Conservation (phyloP, 92 coral and sea anemone genomes). For the Siderastrea radians region DNA sequence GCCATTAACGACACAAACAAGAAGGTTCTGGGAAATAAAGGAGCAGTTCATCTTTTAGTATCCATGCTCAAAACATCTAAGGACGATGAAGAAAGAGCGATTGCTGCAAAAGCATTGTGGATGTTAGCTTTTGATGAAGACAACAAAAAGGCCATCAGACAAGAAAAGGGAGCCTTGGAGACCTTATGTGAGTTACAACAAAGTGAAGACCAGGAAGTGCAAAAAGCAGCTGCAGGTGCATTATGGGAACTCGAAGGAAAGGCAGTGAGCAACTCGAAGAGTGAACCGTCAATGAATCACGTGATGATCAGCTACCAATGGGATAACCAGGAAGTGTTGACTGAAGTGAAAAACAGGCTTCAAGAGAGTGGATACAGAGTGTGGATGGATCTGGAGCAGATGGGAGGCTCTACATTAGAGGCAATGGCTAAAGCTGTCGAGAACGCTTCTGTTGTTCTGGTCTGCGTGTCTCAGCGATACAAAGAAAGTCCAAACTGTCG, state of each 20-base stretch:
- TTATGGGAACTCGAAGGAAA: slow-evolving; percentile 79
- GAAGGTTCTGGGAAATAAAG: slow-evolving; percentile 43
- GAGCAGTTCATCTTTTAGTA: slow-evolving; percentile 59
- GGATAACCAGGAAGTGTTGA: slow-evolving; percentile 61
- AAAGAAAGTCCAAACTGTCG: slow-evolving; percentile 80
- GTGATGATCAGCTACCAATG: slow-evolving; percentile 82
- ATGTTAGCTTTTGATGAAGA: slow-evolving; percentile 67
- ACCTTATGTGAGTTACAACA: slow-evolving; percentile 43
- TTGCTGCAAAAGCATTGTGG: slow-evolving; percentile 70
- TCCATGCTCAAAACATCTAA: slow-evolving; percentile 53
- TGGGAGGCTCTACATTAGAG: slow-evolving; percentile 74
- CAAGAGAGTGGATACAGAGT: slow-evolving; percentile 67
- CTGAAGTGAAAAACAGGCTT: slow-evolving; percentile 68
- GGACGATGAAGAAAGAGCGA: slow-evolving; percentile 47
- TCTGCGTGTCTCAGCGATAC: slow-evolving; percentile 78
- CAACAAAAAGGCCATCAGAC: slow-evolving; percentile 46
- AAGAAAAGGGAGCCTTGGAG: slow-evolving; percentile 8
- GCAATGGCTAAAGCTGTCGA: slow-evolving; percentile 78
- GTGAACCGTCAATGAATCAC: slow-evolving; percentile 29
- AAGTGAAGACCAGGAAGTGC: slow-evolving; percentile 38
- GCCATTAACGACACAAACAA: slow-evolving; percentile 60
- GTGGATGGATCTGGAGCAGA: slow-evolving; percentile 77
- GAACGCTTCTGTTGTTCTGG: slow-evolving; percentile 62
- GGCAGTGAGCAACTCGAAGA: background rate
- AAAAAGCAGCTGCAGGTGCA: slow-evolving; percentile 79